Evolutionary conservation across 2,888 invertebrate genomes (phyloP).

Genomic region (Meiosimyza decipiens): DNA sequence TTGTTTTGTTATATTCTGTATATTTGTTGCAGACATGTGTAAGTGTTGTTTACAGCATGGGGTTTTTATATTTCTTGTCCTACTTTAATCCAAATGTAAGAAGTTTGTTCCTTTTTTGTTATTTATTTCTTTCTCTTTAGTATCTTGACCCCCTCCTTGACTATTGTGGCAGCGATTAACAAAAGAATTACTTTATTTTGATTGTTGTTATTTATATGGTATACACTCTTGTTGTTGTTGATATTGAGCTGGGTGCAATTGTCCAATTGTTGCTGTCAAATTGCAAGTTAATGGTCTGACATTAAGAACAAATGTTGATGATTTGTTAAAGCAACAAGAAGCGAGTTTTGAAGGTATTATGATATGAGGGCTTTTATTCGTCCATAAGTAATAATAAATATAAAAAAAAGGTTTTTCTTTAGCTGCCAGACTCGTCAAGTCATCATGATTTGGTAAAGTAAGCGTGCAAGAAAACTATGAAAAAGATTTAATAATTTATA

Average conservation of each 20-base stretch:
- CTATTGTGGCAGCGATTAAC: slow-evolving; percentile 19
- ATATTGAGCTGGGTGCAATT: neutral
- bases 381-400: no score
- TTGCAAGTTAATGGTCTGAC: slow-evolving; percentile 16
- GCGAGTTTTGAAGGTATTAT: no score
- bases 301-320: slow-evolving; percentile 4
- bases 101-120: neutral
- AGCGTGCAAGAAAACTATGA: no score
- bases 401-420: no score
- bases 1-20: neutral
- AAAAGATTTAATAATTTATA: no score
- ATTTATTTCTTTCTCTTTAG: no score
- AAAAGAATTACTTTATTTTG: slow-evolving; percentile 20
- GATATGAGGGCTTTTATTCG: no score
- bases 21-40: slow-evolving; percentile 20
- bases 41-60: slow-evolving; percentile 32
- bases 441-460: no score
- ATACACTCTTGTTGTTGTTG: neutral
- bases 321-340: no score
- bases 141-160: no score
- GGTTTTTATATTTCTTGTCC: slow-evolving; percentile 11
- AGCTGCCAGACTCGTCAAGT: no score
- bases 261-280: neutral
- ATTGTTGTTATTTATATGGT: neutral
- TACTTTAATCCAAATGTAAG: neutral